A percentile compares a stretch with the other conserved stretches of the same genome.
Conservation (phyloP, 2,888 invertebrate genomes). For the Acanthosoma haemorrhoidale region DNA sequence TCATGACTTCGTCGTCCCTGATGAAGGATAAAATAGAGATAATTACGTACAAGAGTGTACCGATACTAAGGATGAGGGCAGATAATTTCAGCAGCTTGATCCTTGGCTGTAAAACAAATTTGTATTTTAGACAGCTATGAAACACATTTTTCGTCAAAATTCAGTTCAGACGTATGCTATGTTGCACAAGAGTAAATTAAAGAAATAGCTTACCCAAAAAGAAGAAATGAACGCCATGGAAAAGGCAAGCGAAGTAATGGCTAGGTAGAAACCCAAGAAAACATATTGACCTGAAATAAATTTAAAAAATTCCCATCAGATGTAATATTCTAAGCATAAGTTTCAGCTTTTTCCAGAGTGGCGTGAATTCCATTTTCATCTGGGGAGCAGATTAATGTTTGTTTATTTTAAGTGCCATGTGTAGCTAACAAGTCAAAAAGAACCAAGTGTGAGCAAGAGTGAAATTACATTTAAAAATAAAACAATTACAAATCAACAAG, state of each 20-base stretch:
- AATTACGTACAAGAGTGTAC: neutral
- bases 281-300: neutral
- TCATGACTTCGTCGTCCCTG: neutral
- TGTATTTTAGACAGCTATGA: no score
- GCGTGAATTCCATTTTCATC: no score
- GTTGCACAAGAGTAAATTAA: neutral
- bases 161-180: neutral
- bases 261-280: neutral
- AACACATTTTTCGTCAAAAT: no score
- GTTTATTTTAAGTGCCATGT: no score
- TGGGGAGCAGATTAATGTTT: no score
- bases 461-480: no score
- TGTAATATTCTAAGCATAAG: no score
- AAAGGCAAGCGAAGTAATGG: neutral
- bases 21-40: neutral
- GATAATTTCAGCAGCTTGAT: neutral
- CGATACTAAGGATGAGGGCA: neutral
- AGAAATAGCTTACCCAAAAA: constrained; percentile 9
- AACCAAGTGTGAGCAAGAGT: no score
- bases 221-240: neutral
- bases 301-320: no score
- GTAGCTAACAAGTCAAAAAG: no score
- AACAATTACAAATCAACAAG: no score
- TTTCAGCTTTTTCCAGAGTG: no score
- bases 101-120: neutral